These are phyloP conservation scores for Abramis brama DNA, from an alignment of 2,113 vertebrate genomes.

Conservation along the genomic window DNA sequence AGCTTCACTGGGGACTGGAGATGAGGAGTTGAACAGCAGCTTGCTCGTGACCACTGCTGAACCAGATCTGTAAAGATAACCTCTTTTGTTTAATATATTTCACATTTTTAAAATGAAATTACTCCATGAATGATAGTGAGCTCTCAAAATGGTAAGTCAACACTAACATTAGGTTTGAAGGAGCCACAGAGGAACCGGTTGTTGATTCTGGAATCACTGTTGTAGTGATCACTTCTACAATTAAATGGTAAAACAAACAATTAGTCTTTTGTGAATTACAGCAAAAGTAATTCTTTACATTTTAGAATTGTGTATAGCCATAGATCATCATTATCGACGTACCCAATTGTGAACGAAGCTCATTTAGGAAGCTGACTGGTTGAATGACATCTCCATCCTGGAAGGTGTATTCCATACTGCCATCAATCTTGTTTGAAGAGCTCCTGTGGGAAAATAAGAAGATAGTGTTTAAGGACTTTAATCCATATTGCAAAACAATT, in stretches of 20 bases:
- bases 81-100: background rate
- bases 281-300: no score
- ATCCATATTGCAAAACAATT: no score
- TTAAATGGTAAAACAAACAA: no score
- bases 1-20: slow-evolving; percentile 32
- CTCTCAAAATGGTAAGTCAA: background rate
- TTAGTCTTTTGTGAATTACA: no score
- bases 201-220: background rate
- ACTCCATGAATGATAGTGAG: background rate
- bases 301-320: no score
- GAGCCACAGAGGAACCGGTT: background rate
- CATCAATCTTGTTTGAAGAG: background rate
- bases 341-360: no score
- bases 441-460: background rate
- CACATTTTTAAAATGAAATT: no score
- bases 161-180: background rate
- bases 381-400: no score
- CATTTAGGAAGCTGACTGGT: no score
- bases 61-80: background rate
- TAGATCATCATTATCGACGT: no score
- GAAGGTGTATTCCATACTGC: background rate
- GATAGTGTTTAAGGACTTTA: no score
- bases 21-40: slow-evolving; percentile 23
- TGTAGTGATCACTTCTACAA: background rate
- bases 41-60: background rate